phyloP scores from a whole-genome alignment of 1,140 invertebrate species.

The Octopus bimaculoides region DNA sequence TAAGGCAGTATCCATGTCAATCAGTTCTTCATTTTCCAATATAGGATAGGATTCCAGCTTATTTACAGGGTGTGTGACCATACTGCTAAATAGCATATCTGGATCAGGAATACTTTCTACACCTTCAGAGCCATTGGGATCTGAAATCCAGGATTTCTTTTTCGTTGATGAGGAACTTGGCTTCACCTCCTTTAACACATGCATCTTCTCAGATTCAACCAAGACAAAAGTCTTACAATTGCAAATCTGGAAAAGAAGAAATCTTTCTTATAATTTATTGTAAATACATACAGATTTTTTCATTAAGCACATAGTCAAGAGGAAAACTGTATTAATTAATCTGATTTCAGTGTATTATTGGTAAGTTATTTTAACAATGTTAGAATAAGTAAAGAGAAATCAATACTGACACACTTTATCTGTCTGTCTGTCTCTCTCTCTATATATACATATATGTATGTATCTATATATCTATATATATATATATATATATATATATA shows the following conservation, averaged over 20 bases:
- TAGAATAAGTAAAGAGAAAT: too few species aligned
- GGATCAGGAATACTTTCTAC: slow-evolving; percentile 8
- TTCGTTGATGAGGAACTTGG: not conserved
- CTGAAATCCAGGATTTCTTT: not conserved
- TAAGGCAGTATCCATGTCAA: slow-evolving; percentile 34
- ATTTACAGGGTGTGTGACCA: not conserved
- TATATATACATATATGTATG: too few species aligned
- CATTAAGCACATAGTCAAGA: too few species aligned
- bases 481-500: too few species aligned
- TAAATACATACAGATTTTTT: too few species aligned
- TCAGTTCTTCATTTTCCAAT: slow-evolving; percentile 22
- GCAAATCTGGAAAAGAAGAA: slow-evolving; percentile 15
- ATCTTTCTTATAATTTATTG: too few species aligned
- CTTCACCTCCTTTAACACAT: slow-evolving; percentile 29
- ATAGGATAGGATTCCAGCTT: not conserved
- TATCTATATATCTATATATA: too few species aligned
- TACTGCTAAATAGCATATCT: not conserved
- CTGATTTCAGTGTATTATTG: too few species aligned
- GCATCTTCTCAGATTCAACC: slow-evolving; percentile 19
- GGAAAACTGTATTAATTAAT: too few species aligned
- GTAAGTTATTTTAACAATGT: too few species aligned
- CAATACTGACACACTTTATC: too few species aligned
- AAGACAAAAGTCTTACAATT: slow-evolving; percentile 16
- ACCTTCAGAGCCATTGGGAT: not conserved
- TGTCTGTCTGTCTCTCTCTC: too few species aligned